phyloP scores from a whole-genome alignment of 1,140 invertebrate genomes.

The Heliconius melpomene region DNA sequence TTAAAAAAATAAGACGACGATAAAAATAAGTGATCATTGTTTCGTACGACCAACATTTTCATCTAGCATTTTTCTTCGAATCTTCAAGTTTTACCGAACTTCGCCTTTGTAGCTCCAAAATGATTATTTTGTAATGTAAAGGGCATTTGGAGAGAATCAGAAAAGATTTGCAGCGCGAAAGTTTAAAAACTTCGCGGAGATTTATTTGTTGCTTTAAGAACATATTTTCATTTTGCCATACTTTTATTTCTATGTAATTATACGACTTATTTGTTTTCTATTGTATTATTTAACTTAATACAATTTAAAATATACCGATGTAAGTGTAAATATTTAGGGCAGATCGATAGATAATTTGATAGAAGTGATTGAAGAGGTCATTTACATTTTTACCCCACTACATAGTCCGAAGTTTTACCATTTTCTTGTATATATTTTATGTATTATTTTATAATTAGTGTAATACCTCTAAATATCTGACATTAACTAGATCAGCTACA shows the following conservation, averaged over 20 bases:
- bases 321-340: too few species aligned
- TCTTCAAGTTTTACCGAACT: conserved; percentile 19
- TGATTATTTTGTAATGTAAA: conserved; percentile 32
- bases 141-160: conserved; percentile 21
- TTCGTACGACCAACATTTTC: neutral
- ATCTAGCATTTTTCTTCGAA: neutral
- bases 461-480: too few species aligned
- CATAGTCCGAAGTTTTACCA: too few species aligned
- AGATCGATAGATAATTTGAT: too few species aligned
- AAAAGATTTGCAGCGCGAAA: conserved; percentile 31
- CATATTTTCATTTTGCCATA: conserved; percentile 17
- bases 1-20: neutral
- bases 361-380: too few species aligned
- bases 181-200: conserved; percentile 50
- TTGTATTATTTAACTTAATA: too few species aligned
- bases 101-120: conserved; percentile 20
- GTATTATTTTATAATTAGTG: too few species aligned
- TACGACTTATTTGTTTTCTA: neutral
- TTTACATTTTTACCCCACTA: too few species aligned
- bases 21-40: conserved; percentile 1
- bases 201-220: conserved; percentile 53
- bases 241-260: neutral
- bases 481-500: too few species aligned
- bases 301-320: too few species aligned
- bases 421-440: too few species aligned